These are phyloP conservation scores for Tragulus kanchil DNA, from an alignment of 2,113 vertebrate species.

Conservation along the genomic window DNA sequence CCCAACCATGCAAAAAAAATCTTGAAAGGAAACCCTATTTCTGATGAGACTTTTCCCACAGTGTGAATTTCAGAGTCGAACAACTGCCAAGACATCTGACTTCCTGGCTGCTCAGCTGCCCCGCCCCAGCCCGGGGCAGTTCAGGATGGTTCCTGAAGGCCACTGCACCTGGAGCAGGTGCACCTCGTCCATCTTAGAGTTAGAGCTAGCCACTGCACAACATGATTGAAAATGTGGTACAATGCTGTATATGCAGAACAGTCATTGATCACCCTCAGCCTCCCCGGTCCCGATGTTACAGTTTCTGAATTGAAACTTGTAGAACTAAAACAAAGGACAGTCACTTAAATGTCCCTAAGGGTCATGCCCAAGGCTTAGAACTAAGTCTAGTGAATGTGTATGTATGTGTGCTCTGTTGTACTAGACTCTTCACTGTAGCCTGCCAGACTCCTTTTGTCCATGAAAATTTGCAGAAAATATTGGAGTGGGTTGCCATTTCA, in stretches of 20 bases:
- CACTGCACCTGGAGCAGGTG: not conserved
- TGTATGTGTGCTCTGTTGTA: not conserved
- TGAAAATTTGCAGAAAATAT: not conserved
- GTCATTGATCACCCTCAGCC: constrained; percentile 53
- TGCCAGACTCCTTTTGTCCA: not conserved
- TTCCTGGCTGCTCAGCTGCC: not conserved
- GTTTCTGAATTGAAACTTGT: not conserved
- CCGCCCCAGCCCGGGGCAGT: not conserved
- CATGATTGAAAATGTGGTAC: constrained; percentile 12
- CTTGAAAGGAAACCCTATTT: not conserved
- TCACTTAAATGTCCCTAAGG: not conserved
- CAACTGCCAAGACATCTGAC: not conserved
- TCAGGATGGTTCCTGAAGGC: constrained; percentile 20
- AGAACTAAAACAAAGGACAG: constrained; percentile 27
- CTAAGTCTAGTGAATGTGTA: not conserved
- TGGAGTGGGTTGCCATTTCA: not conserved
- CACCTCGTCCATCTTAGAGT: constrained; percentile 13
- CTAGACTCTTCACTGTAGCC: not conserved
- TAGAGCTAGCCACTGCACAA: not conserved
- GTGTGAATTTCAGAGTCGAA: not conserved
- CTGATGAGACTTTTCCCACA: not conserved
- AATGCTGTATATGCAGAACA: not conserved
- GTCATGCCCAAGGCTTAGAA: not conserved
- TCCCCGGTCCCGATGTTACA: not conserved
- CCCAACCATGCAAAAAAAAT: not conserved